Evolutionary conservation across 1,140 invertebrate species (phyloP), one percentile per base, ranked within the genome.

Genomic region (Mesaphorura yosii): DNA sequence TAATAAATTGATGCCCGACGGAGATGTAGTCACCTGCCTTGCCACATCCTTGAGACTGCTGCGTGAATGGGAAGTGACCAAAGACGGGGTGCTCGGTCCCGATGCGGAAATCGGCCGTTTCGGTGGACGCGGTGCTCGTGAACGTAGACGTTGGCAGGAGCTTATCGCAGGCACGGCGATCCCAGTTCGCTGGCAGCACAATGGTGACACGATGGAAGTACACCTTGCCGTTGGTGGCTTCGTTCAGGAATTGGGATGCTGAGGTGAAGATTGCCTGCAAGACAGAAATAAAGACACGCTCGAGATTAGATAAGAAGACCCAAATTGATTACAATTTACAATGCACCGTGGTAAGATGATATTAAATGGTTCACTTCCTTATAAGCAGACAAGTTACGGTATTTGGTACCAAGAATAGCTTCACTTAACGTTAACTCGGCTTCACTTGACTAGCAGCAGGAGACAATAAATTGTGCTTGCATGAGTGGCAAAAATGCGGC

Each of bases 11-110:
- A 49, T 72, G 72, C 47, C 72, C 71, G 2, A 78, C 39, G 56
- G 73, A 75, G 17, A 80, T 75, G 57, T 76, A 75, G 64, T 79
- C 76, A 1, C 78, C 78, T 6, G 67, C 68, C 58, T 73, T 66
- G 3, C 74, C 76, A 53, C 78, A 80, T 1, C 75, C 75, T 19
- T 67, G 61, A 17, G 74, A 73, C 65, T 80, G 78, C 59, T 78
- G 74, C 1, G 77, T 78, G 71, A 72, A 80, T 7, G 71, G 66
- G 2, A 59, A 53, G 51, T 74, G 67, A 5, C 73, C 74, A 60
- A 74, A 71, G 7, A 73, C 67, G 0, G 73, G 73, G 64, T 75
- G 75, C 12, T 70, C 65, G 4, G 66, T 60, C 14, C 69, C 68
- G 3, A 59, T 39, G 19, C 67, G 66, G 25, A 78, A 66, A 60